Base-by-base conservation (phyloP, 2,888 invertebrate genomes). In the Xanthia togata region DNA sequence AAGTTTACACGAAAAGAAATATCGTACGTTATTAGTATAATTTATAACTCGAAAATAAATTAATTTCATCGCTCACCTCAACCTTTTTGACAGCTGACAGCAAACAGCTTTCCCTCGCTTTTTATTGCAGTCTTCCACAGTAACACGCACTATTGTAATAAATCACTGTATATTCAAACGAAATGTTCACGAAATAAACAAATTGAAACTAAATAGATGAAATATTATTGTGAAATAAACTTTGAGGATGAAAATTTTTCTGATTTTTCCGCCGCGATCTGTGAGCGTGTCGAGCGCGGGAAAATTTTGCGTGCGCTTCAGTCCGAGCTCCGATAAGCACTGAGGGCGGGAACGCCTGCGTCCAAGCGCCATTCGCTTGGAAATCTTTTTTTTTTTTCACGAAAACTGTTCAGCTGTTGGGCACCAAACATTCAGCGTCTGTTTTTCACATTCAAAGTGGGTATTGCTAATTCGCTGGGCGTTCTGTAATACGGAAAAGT, bases 51-150 rank as follows among this genome's bases (percentile, higher is more conserved):
- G 71, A 76, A 79, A 86, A 89, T 91, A 92, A 91, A 92, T 90
- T 89, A 89, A 89, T 87, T 88, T 83, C 85, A 88, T 84, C 84
- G 88, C 92, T 95, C 91, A 96, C 96, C 96, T 94, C 93, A 88
- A 91, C 92, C 91, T 89, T 93, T 93, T 92, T 94, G 95, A 95
- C 94, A 93, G 94, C 91, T 93, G 93, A 94, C 94, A 92, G 91
- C 90, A 79, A 90, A 82, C 93, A 93, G 93, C 89, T 90, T 91
- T 89, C 89, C 87, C 86, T 84, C 85, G 80, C 71, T 86, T 91
- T 90, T 90, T 90, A 89, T 89, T 89, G 86, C 89, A 89, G 86
- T 89, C 84, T 87, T 70, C 77, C 92, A 89, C 89, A 91, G 81
- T 89, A 89, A 88, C 90, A 91, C 92, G 89, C 92, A 89, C 92